Evolutionary conservation across 2,888 invertebrate species (phyloP).

Genomic region (Metellina segmentata): DNA sequence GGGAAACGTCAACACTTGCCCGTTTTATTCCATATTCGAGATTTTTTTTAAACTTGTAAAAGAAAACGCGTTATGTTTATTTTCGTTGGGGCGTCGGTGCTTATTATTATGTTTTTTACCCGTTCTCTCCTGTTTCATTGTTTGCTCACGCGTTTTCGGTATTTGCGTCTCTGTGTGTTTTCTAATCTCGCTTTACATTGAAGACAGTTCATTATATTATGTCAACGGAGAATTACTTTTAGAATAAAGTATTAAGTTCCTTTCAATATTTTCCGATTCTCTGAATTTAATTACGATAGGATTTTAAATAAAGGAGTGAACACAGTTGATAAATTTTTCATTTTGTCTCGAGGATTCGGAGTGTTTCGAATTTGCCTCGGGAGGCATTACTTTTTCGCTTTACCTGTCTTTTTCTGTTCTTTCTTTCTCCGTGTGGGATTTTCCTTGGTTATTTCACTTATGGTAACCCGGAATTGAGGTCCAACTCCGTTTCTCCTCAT

Average conservation of each 20-base stretch:
- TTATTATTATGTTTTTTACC: conserved; percentile 1
- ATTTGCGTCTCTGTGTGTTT: not conserved
- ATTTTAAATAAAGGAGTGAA: not conserved
- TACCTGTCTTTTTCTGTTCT: not conserved
- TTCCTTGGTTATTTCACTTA: not conserved
- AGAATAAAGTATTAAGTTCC: conserved; percentile 30
- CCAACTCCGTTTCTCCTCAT: no score
- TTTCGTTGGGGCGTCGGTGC: conserved; percentile 4
- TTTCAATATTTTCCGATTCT: conserved; percentile 19
- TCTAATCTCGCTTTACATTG: not conserved
- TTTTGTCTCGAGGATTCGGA: no score
- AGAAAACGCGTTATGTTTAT: conserved; percentile 44
- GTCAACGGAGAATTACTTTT: conserved; percentile 3
- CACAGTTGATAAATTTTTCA: no score
- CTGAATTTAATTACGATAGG: conserved; percentile 35
- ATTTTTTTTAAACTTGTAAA: conserved; percentile 42
- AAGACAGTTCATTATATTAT: conserved; percentile 32
- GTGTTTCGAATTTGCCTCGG: not conserved
- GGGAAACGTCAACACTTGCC: conserved; percentile 48
- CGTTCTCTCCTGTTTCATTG: not conserved
- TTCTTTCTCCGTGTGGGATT: not conserved
- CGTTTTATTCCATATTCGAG: conserved; percentile 47
- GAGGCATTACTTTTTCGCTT: not conserved
- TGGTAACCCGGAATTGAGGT: no score
- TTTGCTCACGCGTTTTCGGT: not conserved